Percentiles rank a stretch among this genome's conserved stretches.
These are phyloP conservation scores for Noctua janthe DNA, from an alignment of 2,888 invertebrate genomes.

Conservation along the genomic window DNA sequence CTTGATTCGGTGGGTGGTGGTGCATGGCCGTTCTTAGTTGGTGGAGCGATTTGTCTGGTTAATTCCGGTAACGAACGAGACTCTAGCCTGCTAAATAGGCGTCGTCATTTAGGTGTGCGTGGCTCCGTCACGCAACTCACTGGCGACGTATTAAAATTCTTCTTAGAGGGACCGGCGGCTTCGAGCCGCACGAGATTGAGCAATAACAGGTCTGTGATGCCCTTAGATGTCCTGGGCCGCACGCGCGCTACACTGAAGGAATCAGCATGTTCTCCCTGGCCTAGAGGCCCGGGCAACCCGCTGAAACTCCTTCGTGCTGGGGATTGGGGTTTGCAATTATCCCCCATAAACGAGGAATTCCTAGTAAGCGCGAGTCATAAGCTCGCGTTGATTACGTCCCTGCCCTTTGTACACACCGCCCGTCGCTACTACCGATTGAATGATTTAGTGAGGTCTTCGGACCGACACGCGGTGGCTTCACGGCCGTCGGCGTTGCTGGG, in stretches of 20 bases:
- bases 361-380: slow-evolving; percentile 88
- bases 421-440: slow-evolving; percentile 93
- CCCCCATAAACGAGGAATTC: slow-evolving; percentile 79
- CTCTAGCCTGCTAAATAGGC: slow-evolving; percentile 88
- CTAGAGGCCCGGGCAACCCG: slow-evolving; percentile 91
- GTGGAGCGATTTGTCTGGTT: slow-evolving; percentile 91
- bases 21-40: slow-evolving; percentile 92
- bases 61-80: slow-evolving; percentile 91
- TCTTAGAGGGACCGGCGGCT: slow-evolving; percentile 91
- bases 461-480: slow-evolving; percentile 83
- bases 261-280: slow-evolving; percentile 90
- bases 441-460: slow-evolving; percentile 91
- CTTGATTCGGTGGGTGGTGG: slow-evolving; percentile 90
- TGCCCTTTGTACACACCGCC: slow-evolving; percentile 92
- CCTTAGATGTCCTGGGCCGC: slow-evolving; percentile 79
- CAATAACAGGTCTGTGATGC: slow-evolving; percentile 69
- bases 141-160: slow-evolving; percentile 79
- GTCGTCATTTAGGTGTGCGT: slow-evolving; percentile 69
- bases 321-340: slow-evolving; percentile 88
- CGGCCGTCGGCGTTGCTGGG: slow-evolving; percentile 86
- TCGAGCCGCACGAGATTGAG: slow-evolving; percentile 90
- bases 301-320: slow-evolving; percentile 91
- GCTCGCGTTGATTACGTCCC: slow-evolving; percentile 93
- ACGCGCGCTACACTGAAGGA: slow-evolving; percentile 92
- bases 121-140: slow-evolving; percentile 70